phyloP scores from a whole-genome alignment of 2,888 invertebrate species.

The Papilio elwesi region DNA sequence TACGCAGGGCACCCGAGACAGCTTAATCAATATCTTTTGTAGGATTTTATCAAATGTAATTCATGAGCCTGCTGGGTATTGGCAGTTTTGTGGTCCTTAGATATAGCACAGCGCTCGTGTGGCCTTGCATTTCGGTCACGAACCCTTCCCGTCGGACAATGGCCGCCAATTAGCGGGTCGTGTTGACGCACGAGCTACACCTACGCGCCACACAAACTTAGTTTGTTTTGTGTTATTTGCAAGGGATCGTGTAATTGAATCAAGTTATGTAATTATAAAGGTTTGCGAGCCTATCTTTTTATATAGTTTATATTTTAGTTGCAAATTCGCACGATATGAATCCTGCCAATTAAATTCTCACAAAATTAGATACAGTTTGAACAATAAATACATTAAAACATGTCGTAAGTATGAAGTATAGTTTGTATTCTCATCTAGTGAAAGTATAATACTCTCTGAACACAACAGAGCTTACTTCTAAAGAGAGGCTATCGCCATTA shows the following conservation, averaged over 20 bases:
- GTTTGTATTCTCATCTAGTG: too few species aligned
- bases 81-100: not conserved
- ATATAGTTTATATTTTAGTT: not conserved
- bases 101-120: constrained; percentile 11
- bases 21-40: not conserved
- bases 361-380: too few species aligned
- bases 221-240: constrained; percentile 39
- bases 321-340: too few species aligned
- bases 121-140: constrained; percentile 38
- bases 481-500: not conserved
- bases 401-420: not conserved
- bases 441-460: too few species aligned
- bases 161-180: constrained; percentile 40
- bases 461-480: not conserved
- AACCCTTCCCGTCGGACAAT: constrained; percentile 34
- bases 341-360: too few species aligned
- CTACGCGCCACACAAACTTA: constrained; percentile 26
- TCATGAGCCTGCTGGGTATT: constrained; percentile 9
- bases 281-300: not conserved
- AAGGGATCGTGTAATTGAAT: constrained; percentile 36
- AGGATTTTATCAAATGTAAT: not conserved
- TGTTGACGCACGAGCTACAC: constrained; percentile 38
- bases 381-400: too few species aligned
- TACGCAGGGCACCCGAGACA: not conserved
- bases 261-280: constrained; percentile 27